Percentiles rank a stretch among this genome's conserved stretches.
These are phyloP conservation scores for Microctonus brassicae DNA, from an alignment of 2,888 invertebrate species.

Conservation along the genomic window DNA sequence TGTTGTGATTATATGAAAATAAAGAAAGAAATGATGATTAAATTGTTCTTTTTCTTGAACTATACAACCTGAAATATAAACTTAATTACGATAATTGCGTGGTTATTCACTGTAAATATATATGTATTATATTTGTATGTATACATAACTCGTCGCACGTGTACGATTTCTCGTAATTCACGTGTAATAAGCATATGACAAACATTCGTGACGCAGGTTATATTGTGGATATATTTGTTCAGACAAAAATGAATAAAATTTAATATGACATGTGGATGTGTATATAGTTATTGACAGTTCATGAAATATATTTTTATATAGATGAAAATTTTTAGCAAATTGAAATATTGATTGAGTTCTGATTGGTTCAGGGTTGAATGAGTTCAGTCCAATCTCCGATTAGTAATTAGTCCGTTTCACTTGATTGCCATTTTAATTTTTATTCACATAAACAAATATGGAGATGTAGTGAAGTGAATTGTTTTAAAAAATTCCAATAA, in stretches of 20 bases:
- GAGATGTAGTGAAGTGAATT: too few relatives aligned
- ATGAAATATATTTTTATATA: neutral
- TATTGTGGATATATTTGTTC: neutral
- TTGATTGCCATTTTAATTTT: neutral
- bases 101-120: too few relatives aligned
- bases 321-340: neutral
- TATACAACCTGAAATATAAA: neutral
- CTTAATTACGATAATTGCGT: neutral
- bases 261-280: neutral
- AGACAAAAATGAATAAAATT: neutral
- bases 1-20: neutral
- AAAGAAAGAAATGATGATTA: neutral
- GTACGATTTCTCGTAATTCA: neutral
- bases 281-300: neutral
- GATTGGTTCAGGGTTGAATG: slow-evolving; percentile 17
- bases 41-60: neutral
- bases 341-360: neutral
- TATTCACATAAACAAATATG: too few relatives aligned
- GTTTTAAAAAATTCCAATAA: neutral
- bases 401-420: slow-evolving; percentile 6
- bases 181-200: neutral
- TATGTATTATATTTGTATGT: neutral
- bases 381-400: slow-evolving; percentile 24
- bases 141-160: neutral
- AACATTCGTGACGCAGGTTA: too few relatives aligned